A percentile compares a stretch with the other conserved stretches of the same genome.
These are phyloP conservation scores for Megaceryle alcyon DNA, from an alignment of 2,797 vertebrate species.

Conservation along the genomic window DNA sequence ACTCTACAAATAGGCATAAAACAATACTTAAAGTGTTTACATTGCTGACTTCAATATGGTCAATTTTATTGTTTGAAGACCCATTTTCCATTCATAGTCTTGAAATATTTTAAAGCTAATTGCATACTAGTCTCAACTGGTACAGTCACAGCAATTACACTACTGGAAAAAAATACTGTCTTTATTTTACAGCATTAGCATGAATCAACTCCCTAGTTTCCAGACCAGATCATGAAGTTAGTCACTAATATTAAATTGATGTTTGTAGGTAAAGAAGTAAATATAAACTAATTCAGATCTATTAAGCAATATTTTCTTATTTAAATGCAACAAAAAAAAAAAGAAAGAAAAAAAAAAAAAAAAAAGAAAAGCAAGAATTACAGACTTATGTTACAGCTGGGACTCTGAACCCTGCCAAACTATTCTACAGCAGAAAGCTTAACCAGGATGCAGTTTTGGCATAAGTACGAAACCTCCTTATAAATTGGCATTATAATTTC, in stretches of 20 bases:
- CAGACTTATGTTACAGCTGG: not conserved
- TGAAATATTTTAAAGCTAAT: not conserved
- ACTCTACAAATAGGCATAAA: not conserved
- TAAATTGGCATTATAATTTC: slow-evolving; percentile 7
- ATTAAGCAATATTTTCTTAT: not conserved
- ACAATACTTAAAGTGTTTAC: not conserved
- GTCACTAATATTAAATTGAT: not conserved
- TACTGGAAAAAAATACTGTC: not conserved
- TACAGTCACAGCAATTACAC: not conserved
- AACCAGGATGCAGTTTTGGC: slow-evolving; percentile 14
- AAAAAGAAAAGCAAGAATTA: not conserved
- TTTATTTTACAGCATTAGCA: not conserved
- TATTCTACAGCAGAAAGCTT: not conserved
- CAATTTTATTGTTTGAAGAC: not conserved
- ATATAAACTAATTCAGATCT: not conserved
- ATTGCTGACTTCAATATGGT: not conserved
- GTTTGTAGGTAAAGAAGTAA: not conserved
- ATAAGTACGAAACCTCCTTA: not conserved
- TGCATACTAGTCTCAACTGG: not conserved
- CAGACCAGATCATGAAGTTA: not conserved
- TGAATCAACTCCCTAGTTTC: not conserved
- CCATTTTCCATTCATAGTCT: not conserved
- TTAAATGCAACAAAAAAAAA: not conserved
- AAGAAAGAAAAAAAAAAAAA: too few relatives aligned
- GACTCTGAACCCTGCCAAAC: not conserved